Evolutionary conservation across 1,140 invertebrate species (phyloP).

Genomic region (Drosophila ambigua): DNA sequence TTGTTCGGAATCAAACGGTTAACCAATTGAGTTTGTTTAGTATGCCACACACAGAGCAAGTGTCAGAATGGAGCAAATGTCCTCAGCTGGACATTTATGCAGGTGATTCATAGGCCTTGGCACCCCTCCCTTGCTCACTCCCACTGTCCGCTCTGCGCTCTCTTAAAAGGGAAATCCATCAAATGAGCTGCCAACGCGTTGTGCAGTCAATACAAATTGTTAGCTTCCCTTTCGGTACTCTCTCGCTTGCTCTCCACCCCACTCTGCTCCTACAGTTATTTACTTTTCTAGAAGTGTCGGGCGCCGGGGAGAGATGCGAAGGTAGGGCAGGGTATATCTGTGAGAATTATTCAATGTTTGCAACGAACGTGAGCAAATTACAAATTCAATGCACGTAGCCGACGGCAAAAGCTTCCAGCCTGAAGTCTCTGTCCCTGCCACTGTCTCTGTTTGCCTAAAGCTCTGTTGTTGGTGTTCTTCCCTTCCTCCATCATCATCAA

Average conservation of each 20-base stretch:
- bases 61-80: constrained; percentile 22
- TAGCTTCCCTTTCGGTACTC: constrained; percentile 21
- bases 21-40: constrained; percentile 25
- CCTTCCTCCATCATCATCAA: constrained; percentile 47
- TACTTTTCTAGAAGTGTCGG: constrained; percentile 67
- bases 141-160: not conserved
- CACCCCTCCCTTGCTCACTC: not conserved
- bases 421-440: constrained; percentile 15
- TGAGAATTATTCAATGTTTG: constrained; percentile 82
- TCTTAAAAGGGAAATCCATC: constrained; percentile 66
- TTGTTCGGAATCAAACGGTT: constrained; percentile 21
- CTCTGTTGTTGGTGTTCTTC: constrained; percentile 4
- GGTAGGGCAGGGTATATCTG: constrained; percentile 46
- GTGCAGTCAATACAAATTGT: constrained; percentile 73
- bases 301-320: not conserved
- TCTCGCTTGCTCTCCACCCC: not conserved
- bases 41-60: constrained; percentile 51
- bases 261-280: constrained; percentile 52
- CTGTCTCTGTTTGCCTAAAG: constrained; percentile 49
- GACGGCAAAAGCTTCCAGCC: constrained; percentile 55
- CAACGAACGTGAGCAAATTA: constrained; percentile 77
- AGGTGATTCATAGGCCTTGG: constrained; percentile 66
- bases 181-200: constrained; percentile 77
- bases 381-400: constrained; percentile 79
- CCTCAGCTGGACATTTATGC: constrained; percentile 50